Percentiles rank a stretch among this genome's conserved stretches.
Evolutionary conservation across 2,888 invertebrate genomes (phyloP).

Genomic region (Leptarthrus brevirostris): DNA sequence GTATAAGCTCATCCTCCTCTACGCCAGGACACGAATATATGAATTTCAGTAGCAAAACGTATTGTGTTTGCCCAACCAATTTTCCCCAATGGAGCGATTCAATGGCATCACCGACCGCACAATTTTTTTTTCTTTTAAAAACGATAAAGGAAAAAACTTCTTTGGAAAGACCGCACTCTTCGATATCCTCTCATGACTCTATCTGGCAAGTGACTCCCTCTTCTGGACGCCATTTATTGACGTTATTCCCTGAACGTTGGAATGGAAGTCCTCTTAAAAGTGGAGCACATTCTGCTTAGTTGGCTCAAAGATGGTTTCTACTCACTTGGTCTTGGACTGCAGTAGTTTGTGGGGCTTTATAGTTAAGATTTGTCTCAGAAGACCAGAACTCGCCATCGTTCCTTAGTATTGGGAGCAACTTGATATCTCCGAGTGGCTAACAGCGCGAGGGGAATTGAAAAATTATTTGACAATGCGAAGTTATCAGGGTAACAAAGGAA

Average conservation of each 20-base stretch:
- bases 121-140: slow-evolving; percentile 31
- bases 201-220: not conserved
- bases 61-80: slow-evolving; percentile 46
- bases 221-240: slow-evolving; percentile 24
- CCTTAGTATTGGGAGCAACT: slow-evolving; percentile 1
- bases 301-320: slow-evolving; percentile 28
- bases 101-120: slow-evolving; percentile 39
- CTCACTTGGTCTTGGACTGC: not conserved
- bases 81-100: slow-evolving; percentile 37
- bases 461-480: slow-evolving; percentile 44
- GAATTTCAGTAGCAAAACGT: slow-evolving; percentile 26
- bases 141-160: not conserved
- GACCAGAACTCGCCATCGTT: slow-evolving; percentile 2
- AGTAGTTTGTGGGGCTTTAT: not conserved
- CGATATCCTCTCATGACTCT: slow-evolving; percentile 20
- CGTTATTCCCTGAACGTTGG: slow-evolving; percentile 16
- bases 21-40: not conserved
- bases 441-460: slow-evolving; percentile 15
- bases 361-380: slow-evolving; percentile 23
- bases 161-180: not conserved
- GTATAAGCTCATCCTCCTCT: too few relatives aligned
- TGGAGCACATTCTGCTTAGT: slow-evolving; percentile 36
- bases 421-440: not conserved
- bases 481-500: slow-evolving; percentile 15
- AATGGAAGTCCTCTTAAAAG: not conserved